Evolutionary conservation across 2,888 invertebrate species (phyloP).

Genomic region (Metallyticus violacea): DNA sequence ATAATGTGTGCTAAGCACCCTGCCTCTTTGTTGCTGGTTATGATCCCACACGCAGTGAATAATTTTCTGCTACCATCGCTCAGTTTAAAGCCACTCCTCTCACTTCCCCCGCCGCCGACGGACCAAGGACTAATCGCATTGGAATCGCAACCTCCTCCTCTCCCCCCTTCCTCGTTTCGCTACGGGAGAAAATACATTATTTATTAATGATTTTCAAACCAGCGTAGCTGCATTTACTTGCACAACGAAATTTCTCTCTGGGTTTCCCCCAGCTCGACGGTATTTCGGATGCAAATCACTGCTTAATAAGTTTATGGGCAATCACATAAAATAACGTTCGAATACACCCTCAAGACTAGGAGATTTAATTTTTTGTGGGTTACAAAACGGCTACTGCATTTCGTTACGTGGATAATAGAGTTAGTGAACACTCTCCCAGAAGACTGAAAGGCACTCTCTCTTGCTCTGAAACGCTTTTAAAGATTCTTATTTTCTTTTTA

Average conservation of each 20-base stretch:
- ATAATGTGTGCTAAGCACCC: not conserved
- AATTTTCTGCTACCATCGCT: not conserved
- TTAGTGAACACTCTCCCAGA: not conserved
- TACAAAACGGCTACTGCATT: not conserved
- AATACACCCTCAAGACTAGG: not conserved
- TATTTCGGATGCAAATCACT: not conserved
- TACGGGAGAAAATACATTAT: not conserved
- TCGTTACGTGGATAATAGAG: not conserved
- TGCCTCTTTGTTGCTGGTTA: not conserved
- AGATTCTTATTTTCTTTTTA: not conserved
- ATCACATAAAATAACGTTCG: not conserved
- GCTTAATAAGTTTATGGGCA: not conserved
- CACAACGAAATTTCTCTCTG: not conserved
- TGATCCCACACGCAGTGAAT: not conserved
- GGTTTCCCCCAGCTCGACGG: not conserved
- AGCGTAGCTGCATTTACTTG: not conserved
- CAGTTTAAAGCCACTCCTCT: not conserved
- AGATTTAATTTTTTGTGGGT: not conserved
- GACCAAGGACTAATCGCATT: not conserved
- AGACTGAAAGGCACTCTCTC: not conserved
- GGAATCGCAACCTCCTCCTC: not conserved
- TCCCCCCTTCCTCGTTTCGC: no score
- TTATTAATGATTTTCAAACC: not conserved
- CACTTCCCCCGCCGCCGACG: not conserved
- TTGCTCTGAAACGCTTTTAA: not conserved